Percentiles rank a stretch among this genome's conserved stretches.
These are phyloP conservation scores for Crepidodera aurea DNA, from an alignment of 2,888 invertebrate genomes.

Conservation along the genomic window DNA sequence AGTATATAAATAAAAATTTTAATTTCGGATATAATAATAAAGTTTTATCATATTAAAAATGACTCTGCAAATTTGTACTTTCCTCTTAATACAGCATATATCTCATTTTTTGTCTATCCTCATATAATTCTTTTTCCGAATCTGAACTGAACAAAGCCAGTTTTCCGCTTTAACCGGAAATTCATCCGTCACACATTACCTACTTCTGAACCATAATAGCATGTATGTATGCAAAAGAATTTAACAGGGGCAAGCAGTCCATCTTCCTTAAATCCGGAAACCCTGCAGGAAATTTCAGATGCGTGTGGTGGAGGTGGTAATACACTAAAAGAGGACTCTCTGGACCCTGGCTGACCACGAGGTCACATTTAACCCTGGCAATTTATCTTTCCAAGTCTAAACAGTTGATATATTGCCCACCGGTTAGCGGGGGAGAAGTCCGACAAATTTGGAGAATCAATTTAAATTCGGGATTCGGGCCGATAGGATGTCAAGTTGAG, in stretches of 20 bases:
- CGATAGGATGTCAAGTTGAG: conserved; percentile 1
- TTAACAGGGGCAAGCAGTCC: conserved; percentile 27
- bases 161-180: conserved; percentile 16
- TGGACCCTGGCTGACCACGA: conserved; percentile 39
- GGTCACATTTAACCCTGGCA: conserved; percentile 38
- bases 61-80: too few species aligned
- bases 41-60: too few species aligned
- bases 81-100: too few species aligned
- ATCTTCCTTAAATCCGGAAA: conserved; percentile 49
- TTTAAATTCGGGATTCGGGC: conserved; percentile 22
- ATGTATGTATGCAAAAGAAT: conserved; percentile 36
- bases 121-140: background rate
- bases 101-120: too few species aligned
- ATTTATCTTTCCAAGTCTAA: conserved; percentile 39
- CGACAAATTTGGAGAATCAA: conserved; percentile 34
- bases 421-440: conserved; percentile 22
- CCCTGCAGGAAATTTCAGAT: conserved; percentile 52
- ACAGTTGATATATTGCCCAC: conserved; percentile 35
- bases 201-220: conserved; percentile 12
- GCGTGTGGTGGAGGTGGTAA: conserved; percentile 43
- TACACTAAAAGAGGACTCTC: conserved; percentile 26
- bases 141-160: background rate
- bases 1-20: too few species aligned
- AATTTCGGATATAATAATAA: too few species aligned
- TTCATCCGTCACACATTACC: conserved; percentile 15